phyloP scores from a whole-genome alignment of 2,113 vertebrate genomes.

The Ramphastos sulfuratus region DNA sequence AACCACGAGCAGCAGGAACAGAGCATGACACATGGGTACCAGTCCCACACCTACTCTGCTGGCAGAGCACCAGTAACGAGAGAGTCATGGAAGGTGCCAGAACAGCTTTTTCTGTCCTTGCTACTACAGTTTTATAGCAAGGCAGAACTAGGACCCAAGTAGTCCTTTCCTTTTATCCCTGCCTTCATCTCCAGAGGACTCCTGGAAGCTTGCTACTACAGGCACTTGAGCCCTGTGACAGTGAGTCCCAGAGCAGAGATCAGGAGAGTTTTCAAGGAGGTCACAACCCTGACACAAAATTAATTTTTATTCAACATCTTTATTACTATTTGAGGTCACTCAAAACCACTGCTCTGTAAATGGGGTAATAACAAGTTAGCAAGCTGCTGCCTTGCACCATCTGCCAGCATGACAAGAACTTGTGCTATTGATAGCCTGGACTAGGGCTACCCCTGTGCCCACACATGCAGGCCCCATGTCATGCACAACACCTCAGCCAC shows the following conservation, averaged over 20 bases:
- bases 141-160: background rate
- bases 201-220: background rate
- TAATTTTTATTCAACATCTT: background rate
- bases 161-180: background rate
- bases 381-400: background rate
- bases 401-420: background rate
- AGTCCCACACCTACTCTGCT: accelerated
- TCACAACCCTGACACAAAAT: background rate
- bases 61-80: too few species aligned
- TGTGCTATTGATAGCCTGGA: background rate
- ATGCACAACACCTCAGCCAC: background rate
- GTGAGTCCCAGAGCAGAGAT: background rate
- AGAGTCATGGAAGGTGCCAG: background rate
- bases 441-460: background rate
- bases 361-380: background rate
- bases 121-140: background rate
- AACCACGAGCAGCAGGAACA: background rate
- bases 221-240: background rate
- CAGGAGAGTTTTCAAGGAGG: background rate
- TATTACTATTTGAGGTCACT: background rate
- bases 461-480: background rate
- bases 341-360: background rate
- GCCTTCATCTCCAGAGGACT: background rate
- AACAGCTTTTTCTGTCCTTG: background rate
- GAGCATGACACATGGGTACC: accelerated